Percentiles rank a stretch among this genome's conserved stretches.
These are phyloP conservation scores for Ovibos moschatus DNA, from an alignment of 2,113 vertebrate species.

Conservation along the genomic window DNA sequence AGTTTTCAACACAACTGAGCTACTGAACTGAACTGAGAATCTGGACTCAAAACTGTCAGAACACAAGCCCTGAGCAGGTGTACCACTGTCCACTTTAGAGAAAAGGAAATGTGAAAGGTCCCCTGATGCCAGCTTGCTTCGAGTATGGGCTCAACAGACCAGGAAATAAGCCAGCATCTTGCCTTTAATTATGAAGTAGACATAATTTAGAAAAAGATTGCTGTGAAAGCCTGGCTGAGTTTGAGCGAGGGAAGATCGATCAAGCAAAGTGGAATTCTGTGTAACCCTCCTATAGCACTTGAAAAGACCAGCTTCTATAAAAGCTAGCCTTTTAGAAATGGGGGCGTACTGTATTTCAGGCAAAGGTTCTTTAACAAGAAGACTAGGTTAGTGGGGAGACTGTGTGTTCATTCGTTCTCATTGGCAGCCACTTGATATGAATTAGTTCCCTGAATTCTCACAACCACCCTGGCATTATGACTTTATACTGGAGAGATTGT, in stretches of 20 bases:
- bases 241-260: constrained; percentile 19
- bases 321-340: neutral
- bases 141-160: neutral
- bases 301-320: neutral
- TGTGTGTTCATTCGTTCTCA: neutral
- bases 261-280: constrained; percentile 32
- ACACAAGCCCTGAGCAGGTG: neutral
- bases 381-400: neutral
- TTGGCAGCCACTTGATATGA: neutral
- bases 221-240: constrained; percentile 12
- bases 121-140: neutral
- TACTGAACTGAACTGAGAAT: neutral
- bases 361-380: neutral
- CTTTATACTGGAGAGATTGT: neutral
- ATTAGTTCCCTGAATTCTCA: neutral
- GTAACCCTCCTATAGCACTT: neutral
- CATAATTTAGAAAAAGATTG: constrained; percentile 31
- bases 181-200: constrained; percentile 51
- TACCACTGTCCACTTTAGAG: neutral
- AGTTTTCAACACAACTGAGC: neutral
- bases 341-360: neutral
- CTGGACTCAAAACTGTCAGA: neutral
- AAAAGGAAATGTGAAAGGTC: neutral
- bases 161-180: constrained; percentile 25
- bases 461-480: neutral